Conservation (phyloP, 2,888 invertebrate species). For the Perdita meconis region DNA sequence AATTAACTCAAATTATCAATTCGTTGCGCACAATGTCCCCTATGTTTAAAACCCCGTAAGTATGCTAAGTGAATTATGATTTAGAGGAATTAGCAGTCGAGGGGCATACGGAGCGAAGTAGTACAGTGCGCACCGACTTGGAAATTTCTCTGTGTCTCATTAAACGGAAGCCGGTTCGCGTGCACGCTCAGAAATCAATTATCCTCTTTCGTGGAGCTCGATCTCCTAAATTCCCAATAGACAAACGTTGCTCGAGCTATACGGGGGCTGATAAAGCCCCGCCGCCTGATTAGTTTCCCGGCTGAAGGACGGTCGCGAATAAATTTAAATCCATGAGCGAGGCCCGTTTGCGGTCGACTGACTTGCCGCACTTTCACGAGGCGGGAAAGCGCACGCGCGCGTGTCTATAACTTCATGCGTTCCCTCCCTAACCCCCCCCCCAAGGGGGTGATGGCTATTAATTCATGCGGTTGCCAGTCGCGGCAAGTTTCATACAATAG, state of each 20-base stretch:
- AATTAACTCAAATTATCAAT: too few species aligned
- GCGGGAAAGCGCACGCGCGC: constrained; percentile 18
- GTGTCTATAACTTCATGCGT: constrained; percentile 45
- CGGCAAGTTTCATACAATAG: constrained; percentile 48
- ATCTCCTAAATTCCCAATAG: constrained; percentile 29
- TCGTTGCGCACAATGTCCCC: too few species aligned
- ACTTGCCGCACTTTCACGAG: not conserved
- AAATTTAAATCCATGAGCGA: constrained; percentile 25
- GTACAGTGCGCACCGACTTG: constrained; percentile 1
- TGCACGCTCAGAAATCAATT: constrained; percentile 32
- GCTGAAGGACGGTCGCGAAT: constrained; percentile 40
- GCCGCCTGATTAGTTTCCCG: constrained; percentile 32
- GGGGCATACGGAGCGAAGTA: not conserved
- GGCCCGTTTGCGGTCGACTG: constrained; percentile 15
- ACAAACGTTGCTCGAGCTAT: constrained; percentile 7
- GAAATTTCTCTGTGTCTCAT: constrained; percentile 26
- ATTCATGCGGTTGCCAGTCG: constrained; percentile 46
- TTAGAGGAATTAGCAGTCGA: not conserved
- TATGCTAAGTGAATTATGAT: not conserved
- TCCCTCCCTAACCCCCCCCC: too few species aligned
- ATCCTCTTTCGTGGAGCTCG: constrained; percentile 18
- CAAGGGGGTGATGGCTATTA: constrained; percentile 56
- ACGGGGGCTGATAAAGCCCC: not conserved
- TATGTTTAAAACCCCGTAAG: too few species aligned
- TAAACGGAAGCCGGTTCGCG: constrained; percentile 1